These are phyloP conservation scores for Pelodiscus sinensis DNA, from an alignment of 2,113 vertebrate species.

Conservation along the genomic window DNA sequence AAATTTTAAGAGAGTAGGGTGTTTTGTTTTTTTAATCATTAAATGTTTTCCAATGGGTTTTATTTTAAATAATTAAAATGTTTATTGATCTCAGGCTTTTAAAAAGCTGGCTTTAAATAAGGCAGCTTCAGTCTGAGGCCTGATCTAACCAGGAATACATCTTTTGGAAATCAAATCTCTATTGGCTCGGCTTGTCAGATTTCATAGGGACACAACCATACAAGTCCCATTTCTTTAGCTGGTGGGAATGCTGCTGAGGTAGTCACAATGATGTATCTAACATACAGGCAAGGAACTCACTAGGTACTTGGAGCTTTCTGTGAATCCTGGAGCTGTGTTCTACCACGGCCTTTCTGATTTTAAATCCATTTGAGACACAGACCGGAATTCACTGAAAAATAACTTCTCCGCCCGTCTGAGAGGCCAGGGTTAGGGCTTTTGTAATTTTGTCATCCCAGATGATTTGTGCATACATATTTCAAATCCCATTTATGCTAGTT, in stretches of 20 bases:
- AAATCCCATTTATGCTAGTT: neutral
- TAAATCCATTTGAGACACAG: neutral
- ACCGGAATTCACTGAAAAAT: neutral
- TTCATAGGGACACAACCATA: neutral
- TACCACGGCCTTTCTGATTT: neutral
- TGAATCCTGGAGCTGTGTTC: neutral
- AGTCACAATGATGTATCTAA: neutral
- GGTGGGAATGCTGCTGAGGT: neutral
- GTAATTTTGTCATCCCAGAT: neutral
- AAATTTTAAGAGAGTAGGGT: neutral
- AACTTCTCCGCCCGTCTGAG: neutral
- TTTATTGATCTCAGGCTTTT: neutral
- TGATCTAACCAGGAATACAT: neutral
- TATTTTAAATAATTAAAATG: neutral
- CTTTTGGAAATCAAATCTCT: neutral
- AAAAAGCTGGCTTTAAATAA: neutral
- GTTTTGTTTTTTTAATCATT: neutral
- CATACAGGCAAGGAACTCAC: neutral
- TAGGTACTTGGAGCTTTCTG: neutral
- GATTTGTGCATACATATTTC: neutral
- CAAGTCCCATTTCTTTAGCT: neutral
- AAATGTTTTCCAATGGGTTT: neutral
- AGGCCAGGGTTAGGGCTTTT: neutral
- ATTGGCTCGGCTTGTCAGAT: neutral
- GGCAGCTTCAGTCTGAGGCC: neutral